Base-by-base conservation (phyloP, 2,888 invertebrate species). In the Coenonympha glycerion region DNA sequence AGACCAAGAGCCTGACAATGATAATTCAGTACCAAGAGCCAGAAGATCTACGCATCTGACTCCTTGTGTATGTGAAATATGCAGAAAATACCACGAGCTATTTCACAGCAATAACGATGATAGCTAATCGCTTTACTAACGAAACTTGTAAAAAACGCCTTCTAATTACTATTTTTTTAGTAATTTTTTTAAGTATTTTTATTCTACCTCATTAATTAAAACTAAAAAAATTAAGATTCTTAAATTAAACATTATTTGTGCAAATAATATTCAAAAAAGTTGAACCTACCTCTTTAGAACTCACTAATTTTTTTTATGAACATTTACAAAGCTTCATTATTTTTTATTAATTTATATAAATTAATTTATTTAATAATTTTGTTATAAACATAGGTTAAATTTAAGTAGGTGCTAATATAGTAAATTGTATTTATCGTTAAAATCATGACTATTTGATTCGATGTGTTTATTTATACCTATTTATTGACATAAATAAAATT, bases 11-110 rank as follows among this genome's bases (percentile, higher is more conserved):
- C 39, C 31, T 30, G 28, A 8, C 41, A 61, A 11, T 40, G 60
- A 11, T 41, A 54, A 3, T 52, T 49, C 0, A 52, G 46, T 2
- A 48, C 59, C 1, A 59, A 49, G 13, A 4, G 31, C 1, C 60
- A 55, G 8, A 56, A 59, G 48, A 42, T 53, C 48, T 18, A 51
- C 28, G 28, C 58, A 52, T 49, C 18, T 54, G 3, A 58, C 53
- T 6, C 80, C 83, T 1, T 87, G 86, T 52, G 62, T 79, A 3
- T 87, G 86, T 45, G 79, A 84, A 44, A 87, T 87, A 33, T 87
- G 86, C 54, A 76, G 66, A 49, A 66, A 75, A 46, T 87, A 87
- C 53, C 74, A 86, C 41, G 78, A 86, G 53, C 52, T 85, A 18
- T 87, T 86, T 47, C 84, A 85, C 55, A 47, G 52, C n/a, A 49